Base-by-base conservation (phyloP, 2,113 vertebrate species). In the Dipodomys ordii region DNA sequence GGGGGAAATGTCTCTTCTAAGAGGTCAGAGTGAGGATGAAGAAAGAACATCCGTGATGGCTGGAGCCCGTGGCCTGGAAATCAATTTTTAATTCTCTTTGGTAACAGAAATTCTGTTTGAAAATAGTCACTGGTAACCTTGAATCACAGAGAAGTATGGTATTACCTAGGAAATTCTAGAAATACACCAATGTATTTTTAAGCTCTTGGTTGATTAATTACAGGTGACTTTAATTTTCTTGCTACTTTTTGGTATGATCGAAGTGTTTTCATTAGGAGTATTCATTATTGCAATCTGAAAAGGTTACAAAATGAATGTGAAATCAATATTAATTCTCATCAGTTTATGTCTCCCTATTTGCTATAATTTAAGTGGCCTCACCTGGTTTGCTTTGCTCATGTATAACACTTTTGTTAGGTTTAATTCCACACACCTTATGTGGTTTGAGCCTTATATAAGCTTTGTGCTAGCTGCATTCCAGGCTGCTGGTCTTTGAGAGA, bases 191-290 rank as follows among this genome's bases (percentile, higher is more conserved):
- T 72, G 3, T 85, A 49, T 85, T 46, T 88, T 78, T 91, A 25
- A 69, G 60, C 10, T 86, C 28, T 82, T 89, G 35, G 39, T 91
- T 69, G 80, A 79, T 4, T 65, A 69, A 86, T 46, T 60, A 87
- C 11, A 53, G 65, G 25, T 81, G 32, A 83, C 74, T 93, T 81
- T 78, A n/a, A 76, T 92, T 92, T 90, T 83, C 82, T 91, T 88
- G 85, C 39, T 94, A 76, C 32, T 80, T 80, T 79, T 60, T 25
- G 20, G 35, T 77, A 92, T 20, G 79, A 64, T 49, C 25, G 0
- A 73, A 16, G 69, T 72, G 83, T 76, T 53, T 28, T 8, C 57
- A 76, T 22, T 85, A 23, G 64, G 44, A 93, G 65, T 60, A 76
- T n/a, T 12, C 44, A 78, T 35, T 88, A 65, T 46, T 49, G 87